Percentiles rank a stretch among this genome's conserved stretches.
Conservation (phyloP, 2,797 vertebrate species). For the Hoplostethus mediterraneus region DNA sequence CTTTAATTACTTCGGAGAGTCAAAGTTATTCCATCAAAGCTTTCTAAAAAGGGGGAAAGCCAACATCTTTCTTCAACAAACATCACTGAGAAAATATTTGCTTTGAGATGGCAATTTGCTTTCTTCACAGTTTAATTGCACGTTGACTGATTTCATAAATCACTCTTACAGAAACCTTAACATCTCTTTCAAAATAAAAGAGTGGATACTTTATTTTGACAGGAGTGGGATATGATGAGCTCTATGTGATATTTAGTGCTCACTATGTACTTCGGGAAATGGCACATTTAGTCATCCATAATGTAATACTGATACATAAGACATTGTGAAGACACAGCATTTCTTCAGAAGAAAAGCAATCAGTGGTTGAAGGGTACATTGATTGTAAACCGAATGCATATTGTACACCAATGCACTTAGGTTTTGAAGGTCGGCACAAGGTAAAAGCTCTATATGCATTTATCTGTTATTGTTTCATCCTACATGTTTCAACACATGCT, state of each 20-base stretch:
- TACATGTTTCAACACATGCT: not conserved
- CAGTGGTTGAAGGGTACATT: constrained; percentile 17
- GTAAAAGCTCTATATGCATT: not conserved
- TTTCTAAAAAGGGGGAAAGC: not conserved
- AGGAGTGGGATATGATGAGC: not conserved
- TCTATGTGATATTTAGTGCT: not conserved
- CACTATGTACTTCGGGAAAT: not conserved
- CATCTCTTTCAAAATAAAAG: not conserved
- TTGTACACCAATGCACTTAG: not conserved
- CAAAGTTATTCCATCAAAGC: constrained; percentile 8
- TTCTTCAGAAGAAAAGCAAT: constrained; percentile 23
- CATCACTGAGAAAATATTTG: constrained; percentile 14
- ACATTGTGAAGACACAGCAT: not conserved
- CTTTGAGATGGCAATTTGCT: constrained; percentile 23
- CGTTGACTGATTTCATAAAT: constrained; percentile 23
- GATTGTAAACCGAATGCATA: constrained; percentile 27
- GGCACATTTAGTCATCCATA: not conserved
- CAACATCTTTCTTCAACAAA: constrained; percentile 1
- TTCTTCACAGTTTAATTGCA: constrained; percentile 26
- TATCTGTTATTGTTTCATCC: not conserved
- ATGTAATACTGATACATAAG: constrained; percentile 16
- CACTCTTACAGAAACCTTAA: not conserved
- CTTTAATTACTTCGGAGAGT: constrained; percentile 1
- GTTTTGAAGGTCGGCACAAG: not conserved
- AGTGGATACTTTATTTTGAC: not conserved